A percentile compares a stretch with the other conserved stretches of the same genome.
These are phyloP conservation scores for Drosophila nr. fundita DNA, from an alignment of 2,888 invertebrate species.

Conservation along the genomic window DNA sequence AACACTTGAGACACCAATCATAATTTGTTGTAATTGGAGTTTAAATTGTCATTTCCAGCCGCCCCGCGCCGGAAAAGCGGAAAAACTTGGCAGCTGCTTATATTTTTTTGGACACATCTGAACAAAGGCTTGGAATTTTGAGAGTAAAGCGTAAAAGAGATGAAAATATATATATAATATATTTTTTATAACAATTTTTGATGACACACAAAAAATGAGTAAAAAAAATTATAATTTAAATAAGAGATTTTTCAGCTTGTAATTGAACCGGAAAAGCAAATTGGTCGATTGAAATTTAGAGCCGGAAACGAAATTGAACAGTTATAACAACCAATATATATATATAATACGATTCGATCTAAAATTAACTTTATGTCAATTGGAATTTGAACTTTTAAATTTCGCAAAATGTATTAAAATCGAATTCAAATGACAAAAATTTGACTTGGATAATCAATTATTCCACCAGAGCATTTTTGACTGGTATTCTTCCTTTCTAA, in stretches of 20 bases:
- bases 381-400: background rate
- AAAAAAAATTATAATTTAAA: background rate
- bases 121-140: background rate
- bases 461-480: too few species aligned
- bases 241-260: background rate
- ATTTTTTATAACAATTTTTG: background rate
- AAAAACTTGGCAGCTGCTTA: constrained; percentile 37
- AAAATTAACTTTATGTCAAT: background rate
- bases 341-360: background rate
- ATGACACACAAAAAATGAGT: background rate
- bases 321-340: background rate
- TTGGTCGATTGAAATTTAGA: background rate
- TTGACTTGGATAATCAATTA: too few species aligned
- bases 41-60: constrained; percentile 45
- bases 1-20: constrained; percentile 63
- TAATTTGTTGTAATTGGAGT: constrained; percentile 77
- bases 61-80: background rate
- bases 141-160: background rate
- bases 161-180: background rate
- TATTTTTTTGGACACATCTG: constrained; percentile 24
- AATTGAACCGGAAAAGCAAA: background rate
- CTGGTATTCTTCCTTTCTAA: background rate
- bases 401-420: too few species aligned
- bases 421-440: too few species aligned
- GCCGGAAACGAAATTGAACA: background rate